Evolutionary conservation across 2,888 invertebrate genomes (phyloP).

Genomic region (Rhamphomyia laevipes): DNA sequence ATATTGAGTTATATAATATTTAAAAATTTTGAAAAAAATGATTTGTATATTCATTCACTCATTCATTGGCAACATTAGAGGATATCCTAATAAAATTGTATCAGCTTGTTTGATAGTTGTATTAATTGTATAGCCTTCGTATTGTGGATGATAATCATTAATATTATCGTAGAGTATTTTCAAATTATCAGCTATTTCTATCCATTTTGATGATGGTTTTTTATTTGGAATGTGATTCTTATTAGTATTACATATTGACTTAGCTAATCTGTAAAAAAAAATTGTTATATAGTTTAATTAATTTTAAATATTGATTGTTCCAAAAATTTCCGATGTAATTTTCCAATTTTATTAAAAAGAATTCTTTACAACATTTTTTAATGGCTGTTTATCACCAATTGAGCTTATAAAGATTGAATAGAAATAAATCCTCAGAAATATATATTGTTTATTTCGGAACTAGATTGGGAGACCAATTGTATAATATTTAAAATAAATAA

Average conservation of each 20-base stretch:
- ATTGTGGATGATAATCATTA: conserved; percentile 48
- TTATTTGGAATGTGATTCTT: conserved; percentile 6
- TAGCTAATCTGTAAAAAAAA: conserved; percentile 5
- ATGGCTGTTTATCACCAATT: too few relatives aligned
- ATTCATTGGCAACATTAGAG: conserved; percentile 44
- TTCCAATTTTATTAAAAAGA: too few relatives aligned
- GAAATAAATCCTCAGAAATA: too few relatives aligned
- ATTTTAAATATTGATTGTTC: too few relatives aligned
- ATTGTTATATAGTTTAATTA: too few relatives aligned
- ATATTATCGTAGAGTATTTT: conserved; percentile 40
- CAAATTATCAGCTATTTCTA: conserved; percentile 42
- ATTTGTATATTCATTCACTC: conserved; percentile 25
- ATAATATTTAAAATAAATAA: too few relatives aligned
- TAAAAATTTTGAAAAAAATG: not conserved
- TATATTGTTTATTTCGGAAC: too few relatives aligned
- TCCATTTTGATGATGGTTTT: conserved; percentile 18
- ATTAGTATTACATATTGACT: conserved; percentile 9
- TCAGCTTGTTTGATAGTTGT: conserved; percentile 48
- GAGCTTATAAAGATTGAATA: too few relatives aligned
- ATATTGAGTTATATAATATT: not conserved
- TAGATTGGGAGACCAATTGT: too few relatives aligned
- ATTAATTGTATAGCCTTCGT: conserved; percentile 39
- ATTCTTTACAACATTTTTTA: too few relatives aligned
- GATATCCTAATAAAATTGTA: conserved; percentile 45
- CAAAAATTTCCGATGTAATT: too few relatives aligned